Evolutionary conservation across 2,888 invertebrate genomes (phyloP).

Genomic region (Gymnoscelis rufifasciata): DNA sequence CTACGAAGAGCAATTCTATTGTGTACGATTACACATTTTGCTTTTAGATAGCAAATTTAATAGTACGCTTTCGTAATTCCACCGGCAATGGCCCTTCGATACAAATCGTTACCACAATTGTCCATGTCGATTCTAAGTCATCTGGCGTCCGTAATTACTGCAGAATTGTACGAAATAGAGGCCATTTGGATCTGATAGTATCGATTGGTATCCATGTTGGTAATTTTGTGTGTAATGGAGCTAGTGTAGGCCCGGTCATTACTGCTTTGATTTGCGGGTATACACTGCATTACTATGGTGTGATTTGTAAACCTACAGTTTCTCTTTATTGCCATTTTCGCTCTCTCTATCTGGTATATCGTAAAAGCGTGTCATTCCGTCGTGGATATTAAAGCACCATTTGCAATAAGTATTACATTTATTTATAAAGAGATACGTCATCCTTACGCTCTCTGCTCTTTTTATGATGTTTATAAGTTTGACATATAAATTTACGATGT

Average conservation of each 20-base stretch:
- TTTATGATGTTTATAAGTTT: no score
- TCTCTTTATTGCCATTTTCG: conserved; percentile 21
- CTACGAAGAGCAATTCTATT: conserved; percentile 7
- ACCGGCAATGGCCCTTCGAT: conserved; percentile 17
- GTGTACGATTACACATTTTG: background rate
- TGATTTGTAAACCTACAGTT: conserved; percentile 26
- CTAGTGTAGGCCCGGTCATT: conserved; percentile 32
- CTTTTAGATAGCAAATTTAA: conserved; percentile 7
- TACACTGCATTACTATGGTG: conserved; percentile 33
- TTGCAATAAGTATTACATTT: background rate
- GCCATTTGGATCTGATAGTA: conserved; percentile 24
- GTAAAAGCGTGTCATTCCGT: background rate
- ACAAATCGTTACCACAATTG: conserved; percentile 21
- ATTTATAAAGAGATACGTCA: no score
- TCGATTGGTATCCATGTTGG: conserved; percentile 21
- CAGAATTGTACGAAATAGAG: conserved; percentile 22
- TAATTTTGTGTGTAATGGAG: conserved; percentile 36
- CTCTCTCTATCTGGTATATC: conserved; percentile 11
- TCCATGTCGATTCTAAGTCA: conserved; percentile 21
- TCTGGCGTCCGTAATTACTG: conserved; percentile 25
- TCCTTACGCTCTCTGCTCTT: no score
- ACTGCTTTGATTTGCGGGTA: conserved; percentile 22
- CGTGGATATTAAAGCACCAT: no score
- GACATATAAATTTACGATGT: no score
- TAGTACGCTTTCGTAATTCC: conserved; percentile 13